Percentiles rank a stretch among this genome's conserved stretches.
phyloP scores from a whole-genome alignment of 2,888 invertebrate genomes.

The Ectropis crepuscularia region DNA sequence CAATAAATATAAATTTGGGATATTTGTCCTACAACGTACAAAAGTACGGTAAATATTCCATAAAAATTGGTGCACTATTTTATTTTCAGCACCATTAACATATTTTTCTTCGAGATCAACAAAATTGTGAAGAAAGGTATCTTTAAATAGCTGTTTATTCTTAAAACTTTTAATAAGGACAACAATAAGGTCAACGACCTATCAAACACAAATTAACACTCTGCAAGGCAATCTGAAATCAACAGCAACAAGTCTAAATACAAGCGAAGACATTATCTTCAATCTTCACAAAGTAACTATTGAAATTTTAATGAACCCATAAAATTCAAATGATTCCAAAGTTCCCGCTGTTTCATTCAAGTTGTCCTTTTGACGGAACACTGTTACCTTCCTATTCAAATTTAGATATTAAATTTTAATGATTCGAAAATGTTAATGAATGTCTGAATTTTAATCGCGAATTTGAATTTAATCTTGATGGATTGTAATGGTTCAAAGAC shows the following conservation, averaged over 20 bases:
- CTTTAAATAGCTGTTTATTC: background rate
- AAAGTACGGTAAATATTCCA: no score
- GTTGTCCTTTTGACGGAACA: conserved; percentile 29
- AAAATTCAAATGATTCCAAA: conserved; percentile 36
- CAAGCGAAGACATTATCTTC: conserved; percentile 20
- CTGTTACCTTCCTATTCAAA: conserved; percentile 27
- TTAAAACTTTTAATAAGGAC: background rate
- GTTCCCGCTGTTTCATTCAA: conserved; percentile 17
- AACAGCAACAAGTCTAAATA: conserved; percentile 11
- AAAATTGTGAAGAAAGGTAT: background rate
- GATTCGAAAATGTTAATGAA: conserved; percentile 31
- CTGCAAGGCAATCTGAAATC: conserved; percentile 8
- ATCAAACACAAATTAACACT: conserved; percentile 14
- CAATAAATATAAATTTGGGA: no score
- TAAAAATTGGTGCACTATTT: no score
- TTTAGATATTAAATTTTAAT: conserved; percentile 35
- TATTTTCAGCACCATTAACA: no score
- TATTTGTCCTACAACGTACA: no score
- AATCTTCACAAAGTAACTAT: conserved; percentile 32
- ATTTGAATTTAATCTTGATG: conserved; percentile 13
- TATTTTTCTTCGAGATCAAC: no score
- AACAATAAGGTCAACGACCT: background rate
- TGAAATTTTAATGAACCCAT: conserved; percentile 37
- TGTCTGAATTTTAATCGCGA: conserved; percentile 21
- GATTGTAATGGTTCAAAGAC: background rate